phyloP scores from a whole-genome alignment of 2,113 vertebrate species.

The Zosterops pallidus region DNA sequence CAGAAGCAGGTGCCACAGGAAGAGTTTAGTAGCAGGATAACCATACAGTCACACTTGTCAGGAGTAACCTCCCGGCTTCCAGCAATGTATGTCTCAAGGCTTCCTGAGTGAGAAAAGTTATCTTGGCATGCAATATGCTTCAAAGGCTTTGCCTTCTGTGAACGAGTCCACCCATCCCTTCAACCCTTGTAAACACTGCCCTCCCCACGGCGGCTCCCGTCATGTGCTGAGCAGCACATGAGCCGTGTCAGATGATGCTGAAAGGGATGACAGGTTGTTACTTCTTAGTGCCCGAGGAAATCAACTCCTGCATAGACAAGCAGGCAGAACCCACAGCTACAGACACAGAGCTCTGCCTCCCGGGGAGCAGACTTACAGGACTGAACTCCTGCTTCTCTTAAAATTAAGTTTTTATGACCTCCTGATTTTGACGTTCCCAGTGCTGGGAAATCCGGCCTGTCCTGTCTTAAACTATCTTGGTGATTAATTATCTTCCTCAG shows the following conservation, averaged over 20 bases:
- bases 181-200: background rate
- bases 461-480: background rate
- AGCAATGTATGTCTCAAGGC: background rate
- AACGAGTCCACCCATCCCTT: conserved; percentile 19
- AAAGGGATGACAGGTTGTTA: conserved; percentile 35
- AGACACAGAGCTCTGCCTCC: background rate
- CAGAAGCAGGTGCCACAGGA: background rate
- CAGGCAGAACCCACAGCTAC: background rate
- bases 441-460: background rate
- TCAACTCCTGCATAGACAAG: background rate
- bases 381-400: background rate
- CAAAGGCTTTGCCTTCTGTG: conserved; percentile 49
- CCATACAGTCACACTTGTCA: background rate
- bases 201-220: background rate
- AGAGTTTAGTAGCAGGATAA: conserved; percentile 8
- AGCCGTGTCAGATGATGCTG: conserved; percentile 49
- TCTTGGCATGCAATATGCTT: conserved; percentile 23
- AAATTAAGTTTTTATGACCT: background rate
- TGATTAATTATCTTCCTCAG: background rate
- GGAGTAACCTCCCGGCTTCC: conserved; percentile 21
- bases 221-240: conserved; percentile 43
- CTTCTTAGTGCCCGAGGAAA: background rate
- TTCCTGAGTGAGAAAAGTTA: background rate
- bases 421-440: background rate
- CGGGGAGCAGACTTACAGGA: background rate